Conservation (phyloP, 2,113 vertebrate species). For the Zosterops borbonicus region DNA sequence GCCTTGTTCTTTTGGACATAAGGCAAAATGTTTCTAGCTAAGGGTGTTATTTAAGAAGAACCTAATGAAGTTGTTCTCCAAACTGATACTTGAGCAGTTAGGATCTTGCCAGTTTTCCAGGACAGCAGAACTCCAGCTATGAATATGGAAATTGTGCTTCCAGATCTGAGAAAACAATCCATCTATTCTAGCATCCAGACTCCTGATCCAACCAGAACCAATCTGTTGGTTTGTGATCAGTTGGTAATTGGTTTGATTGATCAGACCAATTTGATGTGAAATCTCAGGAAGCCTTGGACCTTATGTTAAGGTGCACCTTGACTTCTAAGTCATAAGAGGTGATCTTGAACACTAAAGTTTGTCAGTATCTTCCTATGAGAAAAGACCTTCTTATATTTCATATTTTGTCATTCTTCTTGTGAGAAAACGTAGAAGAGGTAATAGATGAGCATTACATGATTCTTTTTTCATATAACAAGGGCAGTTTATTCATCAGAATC, state of each 20-base stretch:
- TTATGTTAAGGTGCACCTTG: not conserved
- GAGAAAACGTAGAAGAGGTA: not conserved
- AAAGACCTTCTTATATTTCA: not conserved
- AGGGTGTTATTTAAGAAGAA: not conserved
- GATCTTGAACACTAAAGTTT: not conserved
- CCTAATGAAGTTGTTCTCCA: not conserved
- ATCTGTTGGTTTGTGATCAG: accelerated
- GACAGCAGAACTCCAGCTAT: not conserved
- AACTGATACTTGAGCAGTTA: not conserved
- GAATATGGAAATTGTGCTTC: not conserved
- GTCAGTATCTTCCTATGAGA: not conserved
- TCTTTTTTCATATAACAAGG: not conserved
- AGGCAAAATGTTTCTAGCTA: not conserved
- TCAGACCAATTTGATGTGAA: not conserved
- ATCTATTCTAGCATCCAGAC: not conserved
- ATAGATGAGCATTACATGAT: not conserved
- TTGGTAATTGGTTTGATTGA: not conserved
- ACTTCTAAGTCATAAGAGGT: not conserved
- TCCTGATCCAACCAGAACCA: not conserved
- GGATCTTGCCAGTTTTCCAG: not conserved
- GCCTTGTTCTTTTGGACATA: not conserved
- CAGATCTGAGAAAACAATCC: not conserved
- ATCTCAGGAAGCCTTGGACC: not conserved
- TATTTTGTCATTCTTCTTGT: not conserved
- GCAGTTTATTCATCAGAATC: not conserved